These are phyloP conservation scores for Merodon equestris DNA, from an alignment of 2,888 invertebrate species.

Conservation along the genomic window DNA sequence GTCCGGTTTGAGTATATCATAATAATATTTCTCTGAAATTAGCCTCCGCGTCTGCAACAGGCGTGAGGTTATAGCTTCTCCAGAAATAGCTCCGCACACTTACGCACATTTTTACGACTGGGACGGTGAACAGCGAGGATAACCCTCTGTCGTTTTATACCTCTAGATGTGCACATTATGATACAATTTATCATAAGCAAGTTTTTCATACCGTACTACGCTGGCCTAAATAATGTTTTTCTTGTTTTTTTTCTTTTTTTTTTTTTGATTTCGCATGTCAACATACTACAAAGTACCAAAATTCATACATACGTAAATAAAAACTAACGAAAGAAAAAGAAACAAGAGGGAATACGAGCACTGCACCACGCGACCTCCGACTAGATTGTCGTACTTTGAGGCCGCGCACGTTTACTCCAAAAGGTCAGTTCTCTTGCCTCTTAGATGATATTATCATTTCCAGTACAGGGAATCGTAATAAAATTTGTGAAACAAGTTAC, in stretches of 20 bases:
- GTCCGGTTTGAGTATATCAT: constrained; percentile 36
- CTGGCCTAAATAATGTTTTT: constrained; percentile 48
- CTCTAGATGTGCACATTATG: constrained; percentile 50
- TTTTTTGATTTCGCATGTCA: constrained; percentile 66
- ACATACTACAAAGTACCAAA: constrained; percentile 59
- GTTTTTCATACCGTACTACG: constrained; percentile 39
- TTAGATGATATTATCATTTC: constrained; percentile 51
- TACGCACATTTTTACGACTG: constrained; percentile 57
- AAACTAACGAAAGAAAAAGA: constrained; percentile 12
- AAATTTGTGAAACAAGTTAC: constrained; percentile 68
- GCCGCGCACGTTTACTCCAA: constrained; percentile 66
- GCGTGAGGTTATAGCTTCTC: constrained; percentile 39
- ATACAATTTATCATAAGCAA: constrained; percentile 57
- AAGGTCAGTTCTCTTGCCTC: constrained; percentile 58
- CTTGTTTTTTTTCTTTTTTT: too few relatives aligned
- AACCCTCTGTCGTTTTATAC: constrained; percentile 34
- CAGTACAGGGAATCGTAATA: constrained; percentile 67
- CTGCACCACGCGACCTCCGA: constrained; percentile 64
- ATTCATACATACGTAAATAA: constrained; percentile 22
- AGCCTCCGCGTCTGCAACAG: constrained; percentile 9
- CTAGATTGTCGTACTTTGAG: constrained; percentile 68
- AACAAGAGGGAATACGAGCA: constrained; percentile 1
- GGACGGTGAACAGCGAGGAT: constrained; percentile 8
- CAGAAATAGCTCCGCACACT: constrained; percentile 47
- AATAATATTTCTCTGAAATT: constrained; percentile 14